phyloP scores from a whole-genome alignment of 2,797 vertebrate species.

The Girardinus metallicus region DNA sequence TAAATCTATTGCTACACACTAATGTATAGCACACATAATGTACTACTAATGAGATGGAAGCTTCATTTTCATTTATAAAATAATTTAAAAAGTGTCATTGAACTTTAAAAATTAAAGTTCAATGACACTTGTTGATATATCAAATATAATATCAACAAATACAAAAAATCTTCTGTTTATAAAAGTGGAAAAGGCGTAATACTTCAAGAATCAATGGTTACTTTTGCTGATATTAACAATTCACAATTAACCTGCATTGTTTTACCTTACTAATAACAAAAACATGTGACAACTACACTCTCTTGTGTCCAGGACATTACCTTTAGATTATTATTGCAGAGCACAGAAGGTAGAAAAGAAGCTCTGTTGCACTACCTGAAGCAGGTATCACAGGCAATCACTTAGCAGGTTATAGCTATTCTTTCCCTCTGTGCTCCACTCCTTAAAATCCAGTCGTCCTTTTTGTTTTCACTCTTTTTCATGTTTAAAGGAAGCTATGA shows the following conservation, averaged over 20 bases:
- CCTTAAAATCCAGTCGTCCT: slow-evolving; percentile 69
- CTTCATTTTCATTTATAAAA: no score
- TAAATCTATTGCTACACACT: neutral
- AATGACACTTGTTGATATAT: no score
- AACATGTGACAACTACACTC: neutral
- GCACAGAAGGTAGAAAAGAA: neutral
- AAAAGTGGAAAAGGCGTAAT: no score
- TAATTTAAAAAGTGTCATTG: no score
- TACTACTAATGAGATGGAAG: neutral
- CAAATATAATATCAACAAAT: no score
- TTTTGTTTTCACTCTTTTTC: slow-evolving; percentile 3
- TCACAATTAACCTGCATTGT: neutral
- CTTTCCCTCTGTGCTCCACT: slow-evolving; percentile 24
- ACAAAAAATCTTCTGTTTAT: no score
- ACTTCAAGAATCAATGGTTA: neutral
- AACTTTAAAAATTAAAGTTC: no score
- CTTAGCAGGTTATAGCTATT: neutral
- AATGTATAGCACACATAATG: neutral
- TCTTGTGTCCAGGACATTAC: neutral
- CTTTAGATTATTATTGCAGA: neutral
- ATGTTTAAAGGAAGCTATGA: slow-evolving; percentile 45
- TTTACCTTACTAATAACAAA: neutral
- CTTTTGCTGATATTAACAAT: neutral
- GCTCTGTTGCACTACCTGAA: neutral
- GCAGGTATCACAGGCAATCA: neutral